phyloP scores from a whole-genome alignment of 2,888 invertebrate species.

The Byasa hedistus region DNA sequence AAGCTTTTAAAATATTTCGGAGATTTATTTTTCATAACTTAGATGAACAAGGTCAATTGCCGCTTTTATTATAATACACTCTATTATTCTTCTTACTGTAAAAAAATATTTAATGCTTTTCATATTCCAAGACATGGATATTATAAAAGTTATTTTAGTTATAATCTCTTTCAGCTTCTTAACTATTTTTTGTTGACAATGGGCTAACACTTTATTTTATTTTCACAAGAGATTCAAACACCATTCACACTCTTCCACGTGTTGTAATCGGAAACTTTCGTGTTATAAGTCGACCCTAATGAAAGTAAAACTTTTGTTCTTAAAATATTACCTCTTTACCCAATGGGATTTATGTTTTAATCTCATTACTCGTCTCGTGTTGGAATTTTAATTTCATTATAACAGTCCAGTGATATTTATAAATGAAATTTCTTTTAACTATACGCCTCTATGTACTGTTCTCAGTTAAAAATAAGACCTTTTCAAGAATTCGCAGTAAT shows the following conservation, averaged over 20 bases:
- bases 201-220: too few species aligned
- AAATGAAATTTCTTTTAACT: neutral
- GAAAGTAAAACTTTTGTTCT: neutral
- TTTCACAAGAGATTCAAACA: too few species aligned
- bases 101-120: too few species aligned
- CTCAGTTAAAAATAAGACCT: neutral
- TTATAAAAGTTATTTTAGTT: too few species aligned
- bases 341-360: constrained; percentile 4
- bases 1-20: constrained; percentile 19
- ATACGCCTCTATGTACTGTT: neutral
- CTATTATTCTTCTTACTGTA: too few species aligned
- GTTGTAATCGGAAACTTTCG: too few species aligned
- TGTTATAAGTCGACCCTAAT: neutral
- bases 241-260: too few species aligned
- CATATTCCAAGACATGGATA: too few species aligned
- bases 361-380: constrained; percentile 9
- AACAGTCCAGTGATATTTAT: neutral
- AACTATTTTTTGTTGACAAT: too few species aligned
- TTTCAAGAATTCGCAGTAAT: neutral
- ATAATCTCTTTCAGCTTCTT: too few species aligned
- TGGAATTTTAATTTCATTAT: neutral
- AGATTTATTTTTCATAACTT: constrained; percentile 20
- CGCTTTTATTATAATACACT: too few species aligned
- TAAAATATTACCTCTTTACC: neutral
- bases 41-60: too few species aligned